Conservation (phyloP, 2,113 vertebrate genomes). For the Neodon shergylaensis region DNA sequence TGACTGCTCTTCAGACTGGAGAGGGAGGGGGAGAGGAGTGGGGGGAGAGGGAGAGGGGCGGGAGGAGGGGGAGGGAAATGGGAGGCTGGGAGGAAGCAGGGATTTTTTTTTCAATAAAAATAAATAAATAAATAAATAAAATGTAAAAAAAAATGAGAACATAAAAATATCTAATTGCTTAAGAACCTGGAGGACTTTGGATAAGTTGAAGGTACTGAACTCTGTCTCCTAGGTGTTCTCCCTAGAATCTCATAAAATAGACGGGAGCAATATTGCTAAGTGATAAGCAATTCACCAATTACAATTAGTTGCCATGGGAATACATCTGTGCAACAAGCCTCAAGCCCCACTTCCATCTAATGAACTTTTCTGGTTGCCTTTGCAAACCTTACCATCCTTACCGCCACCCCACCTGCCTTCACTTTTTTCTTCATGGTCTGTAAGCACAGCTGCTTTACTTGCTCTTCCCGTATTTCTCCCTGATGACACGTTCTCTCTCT, state of each 20-base stretch:
- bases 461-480: not conserved
- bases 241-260: not conserved
- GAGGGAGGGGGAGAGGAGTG: too few relatives aligned
- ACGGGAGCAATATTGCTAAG: not conserved
- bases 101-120: too few relatives aligned
- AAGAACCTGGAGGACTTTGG: not conserved
- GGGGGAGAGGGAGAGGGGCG: too few relatives aligned
- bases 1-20: too few relatives aligned
- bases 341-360: not conserved
- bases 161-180: not conserved
- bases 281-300: not conserved
- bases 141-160: not conserved
- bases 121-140: too few relatives aligned
- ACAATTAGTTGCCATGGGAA: not conserved
- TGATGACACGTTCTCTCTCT: not conserved
- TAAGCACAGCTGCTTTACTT: not conserved
- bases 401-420: not conserved
- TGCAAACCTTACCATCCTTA: not conserved
- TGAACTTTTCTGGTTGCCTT: not conserved
- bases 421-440: not conserved
- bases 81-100: too few relatives aligned
- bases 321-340: not conserved
- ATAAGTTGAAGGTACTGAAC: not conserved
- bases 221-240: not conserved
- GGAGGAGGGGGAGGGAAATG: too few relatives aligned